Percentiles rank a stretch among this genome's conserved stretches.
These are phyloP conservation scores for Hemitrygon akajei DNA, from an alignment of 2,797 vertebrate genomes.

Conservation along the genomic window DNA sequence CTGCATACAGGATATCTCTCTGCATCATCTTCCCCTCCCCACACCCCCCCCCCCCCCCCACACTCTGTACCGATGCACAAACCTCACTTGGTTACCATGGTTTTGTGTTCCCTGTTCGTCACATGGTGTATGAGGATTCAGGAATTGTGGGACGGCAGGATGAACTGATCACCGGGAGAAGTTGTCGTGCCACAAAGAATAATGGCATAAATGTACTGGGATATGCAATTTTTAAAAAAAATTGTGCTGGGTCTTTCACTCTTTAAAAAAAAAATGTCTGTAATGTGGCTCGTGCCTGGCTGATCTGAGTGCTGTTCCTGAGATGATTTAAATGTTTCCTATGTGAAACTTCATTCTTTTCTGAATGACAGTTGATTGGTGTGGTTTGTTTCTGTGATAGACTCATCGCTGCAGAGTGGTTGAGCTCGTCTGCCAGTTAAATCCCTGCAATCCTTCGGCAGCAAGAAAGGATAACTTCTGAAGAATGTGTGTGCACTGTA, in stretches of 20 bases:
- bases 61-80: not conserved
- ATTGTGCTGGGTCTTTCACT: not conserved
- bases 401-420: not conserved
- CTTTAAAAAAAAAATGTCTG: not conserved
- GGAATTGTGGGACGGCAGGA: not conserved
- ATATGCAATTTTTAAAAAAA: not conserved
- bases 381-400: not conserved
- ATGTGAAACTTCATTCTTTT: not conserved
- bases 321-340: not conserved
- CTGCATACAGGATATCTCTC: not conserved
- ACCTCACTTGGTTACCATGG: not conserved
- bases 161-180: not conserved
- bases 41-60: not conserved
- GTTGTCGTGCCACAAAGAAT: too few relatives aligned
- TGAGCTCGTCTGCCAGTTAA: not conserved
- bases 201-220: constrained; percentile 13
- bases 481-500: too few relatives aligned
- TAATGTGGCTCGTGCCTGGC: not conserved
- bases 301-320: not conserved
- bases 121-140: not conserved
- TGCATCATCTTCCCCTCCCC: not conserved
- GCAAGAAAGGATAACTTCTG: not conserved
- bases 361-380: not conserved
- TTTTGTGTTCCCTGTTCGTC: not conserved
- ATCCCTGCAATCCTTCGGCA: not conserved